Base-by-base conservation (phyloP, 1,140 invertebrate genomes). In the Phymorhynchus buccinoides region DNA sequence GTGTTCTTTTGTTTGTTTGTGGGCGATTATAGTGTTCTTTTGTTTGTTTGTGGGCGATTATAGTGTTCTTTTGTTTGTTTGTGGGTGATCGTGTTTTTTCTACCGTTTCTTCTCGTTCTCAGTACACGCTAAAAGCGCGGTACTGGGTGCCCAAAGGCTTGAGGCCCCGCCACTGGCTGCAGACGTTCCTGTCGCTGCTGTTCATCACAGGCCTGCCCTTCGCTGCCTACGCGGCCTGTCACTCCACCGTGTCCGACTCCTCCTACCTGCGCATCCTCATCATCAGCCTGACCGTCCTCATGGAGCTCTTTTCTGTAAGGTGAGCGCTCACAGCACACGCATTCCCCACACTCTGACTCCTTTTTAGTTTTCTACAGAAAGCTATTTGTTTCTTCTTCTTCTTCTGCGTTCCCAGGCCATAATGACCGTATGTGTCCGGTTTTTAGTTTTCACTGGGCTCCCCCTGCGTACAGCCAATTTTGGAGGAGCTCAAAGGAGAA, bases 291-390 rank as follows among this genome's bases (percentile, higher is more conserved):
- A 66, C 84, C 14, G 80, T 89, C 16, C 82, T 89, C 41, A 27
- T 86, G 9, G 88, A 89, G 75, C 78, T 89, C 12, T 75, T 75
- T 12, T 85, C 78, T 83, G 73, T 88, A 27, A 86, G 87, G 88
- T 89, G 73, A 48, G 75, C 18, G 62, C 30, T 16, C 4, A n/a
- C 27, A 27, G 48, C 9, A n/a, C n/a, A n/a, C n/a, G n/a, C n/a
- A n/a, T n/a, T n/a, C n/a, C n/a, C n/a, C n/a, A n/a, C n/a, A n/a
- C n/a, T n/a, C n/a, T n/a, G n/a, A n/a, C n/a, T n/a, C n/a, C n/a
- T n/a, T n/a, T n/a, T n/a, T n/a, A n/a, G 48, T 12, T 52, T 22
- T 52, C 9, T 9, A 52, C 48, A 22, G 48, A 12, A 12, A 12
- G 48, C 48, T 52, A 22, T 52, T n/a, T n/a, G n/a, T n/a, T n/a